Percentiles rank a stretch among this genome's conserved stretches.
phyloP scores from a whole-genome alignment of 2,113 vertebrate genomes.

The Dendrocopos noguchii region DNA sequence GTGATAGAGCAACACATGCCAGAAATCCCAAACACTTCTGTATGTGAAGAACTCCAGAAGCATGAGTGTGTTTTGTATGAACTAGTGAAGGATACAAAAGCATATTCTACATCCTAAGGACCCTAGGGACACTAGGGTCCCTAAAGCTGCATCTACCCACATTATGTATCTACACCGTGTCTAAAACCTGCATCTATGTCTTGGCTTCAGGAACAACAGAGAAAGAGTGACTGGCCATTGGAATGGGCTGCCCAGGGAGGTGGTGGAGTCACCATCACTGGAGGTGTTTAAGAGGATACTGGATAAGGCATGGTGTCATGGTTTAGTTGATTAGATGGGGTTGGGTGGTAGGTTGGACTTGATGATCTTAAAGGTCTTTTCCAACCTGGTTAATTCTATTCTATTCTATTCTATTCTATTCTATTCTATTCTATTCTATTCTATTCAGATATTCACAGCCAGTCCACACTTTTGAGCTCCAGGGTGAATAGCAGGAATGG shows the following conservation, averaged over 20 bases:
- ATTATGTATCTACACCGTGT: background rate
- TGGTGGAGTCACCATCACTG: no score
- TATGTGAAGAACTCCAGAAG: background rate
- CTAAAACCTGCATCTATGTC: background rate
- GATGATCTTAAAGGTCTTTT: no score
- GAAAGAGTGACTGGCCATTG: no score
- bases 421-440: no score
- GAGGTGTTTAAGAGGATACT: no score
- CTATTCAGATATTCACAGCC: background rate
- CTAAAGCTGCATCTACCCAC: background rate
- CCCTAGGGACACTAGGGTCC: background rate
- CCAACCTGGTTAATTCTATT: no score
- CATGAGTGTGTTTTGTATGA: fast-evolving
- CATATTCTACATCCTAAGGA: no score
- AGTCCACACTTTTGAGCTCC: background rate
- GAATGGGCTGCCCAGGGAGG: no score
- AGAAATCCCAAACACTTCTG: background rate
- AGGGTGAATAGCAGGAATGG: background rate
- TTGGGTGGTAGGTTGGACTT: no score
- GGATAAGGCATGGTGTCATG: no score
- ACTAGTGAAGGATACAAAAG: background rate
- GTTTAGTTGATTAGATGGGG: no score
- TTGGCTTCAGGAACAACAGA: background rate
- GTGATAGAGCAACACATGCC: background rate
- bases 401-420: no score